Percentiles rank a stretch among this genome's conserved stretches.
Conservation (phyloP, 2,113 vertebrate species). For the Festucalex cinctus region DNA sequence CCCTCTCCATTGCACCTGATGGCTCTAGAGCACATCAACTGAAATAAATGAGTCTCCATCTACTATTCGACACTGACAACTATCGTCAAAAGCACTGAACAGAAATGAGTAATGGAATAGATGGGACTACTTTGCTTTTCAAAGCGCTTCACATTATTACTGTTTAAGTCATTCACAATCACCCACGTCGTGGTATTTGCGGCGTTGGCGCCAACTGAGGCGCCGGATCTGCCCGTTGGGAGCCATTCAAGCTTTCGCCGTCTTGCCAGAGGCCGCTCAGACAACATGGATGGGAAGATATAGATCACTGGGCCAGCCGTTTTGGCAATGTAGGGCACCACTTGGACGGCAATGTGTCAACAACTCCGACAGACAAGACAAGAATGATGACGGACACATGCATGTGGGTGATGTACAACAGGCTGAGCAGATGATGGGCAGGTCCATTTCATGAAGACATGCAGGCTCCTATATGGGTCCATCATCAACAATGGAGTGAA, state of each 20-base stretch:
- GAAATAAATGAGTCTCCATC: background rate
- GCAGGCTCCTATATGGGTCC: background rate
- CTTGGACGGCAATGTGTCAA: constrained; percentile 43
- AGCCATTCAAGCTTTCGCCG: background rate
- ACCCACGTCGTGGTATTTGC: background rate
- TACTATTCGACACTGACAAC: background rate
- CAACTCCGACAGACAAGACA: constrained; percentile 35
- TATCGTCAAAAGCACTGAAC: background rate
- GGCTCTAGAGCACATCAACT: background rate
- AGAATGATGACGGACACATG: constrained; percentile 39
- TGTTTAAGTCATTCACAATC: background rate
- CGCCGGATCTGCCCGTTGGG: background rate
- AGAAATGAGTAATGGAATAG: background rate
- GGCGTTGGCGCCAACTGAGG: background rate
- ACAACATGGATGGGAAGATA: background rate
- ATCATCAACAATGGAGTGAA: background rate
- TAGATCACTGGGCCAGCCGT: background rate
- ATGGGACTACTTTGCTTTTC: background rate
- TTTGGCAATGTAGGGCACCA: background rate
- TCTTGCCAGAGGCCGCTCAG: background rate
- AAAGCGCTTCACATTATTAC: constrained; percentile 1
- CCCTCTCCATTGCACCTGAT: too few relatives aligned
- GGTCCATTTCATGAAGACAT: constrained; percentile 48
- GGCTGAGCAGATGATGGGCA: constrained; percentile 32
- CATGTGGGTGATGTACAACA: constrained; percentile 24